Evolutionary conservation across 1,140 invertebrate genomes (phyloP).

Genomic region (Solen grandis): DNA sequence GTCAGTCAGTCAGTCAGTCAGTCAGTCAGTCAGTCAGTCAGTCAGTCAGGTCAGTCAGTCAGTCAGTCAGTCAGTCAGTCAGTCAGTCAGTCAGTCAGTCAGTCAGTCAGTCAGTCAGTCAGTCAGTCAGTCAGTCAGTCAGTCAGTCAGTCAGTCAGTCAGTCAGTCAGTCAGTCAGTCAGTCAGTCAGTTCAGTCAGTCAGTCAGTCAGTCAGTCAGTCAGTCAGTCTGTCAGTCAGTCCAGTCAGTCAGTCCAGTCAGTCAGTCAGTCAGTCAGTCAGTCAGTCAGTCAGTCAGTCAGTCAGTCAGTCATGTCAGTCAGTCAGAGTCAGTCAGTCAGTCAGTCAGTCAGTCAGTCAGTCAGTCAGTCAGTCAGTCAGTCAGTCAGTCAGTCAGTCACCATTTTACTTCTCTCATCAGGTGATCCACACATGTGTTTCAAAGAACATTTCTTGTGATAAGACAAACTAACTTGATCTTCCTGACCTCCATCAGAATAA

Average conservation of each 20-base stretch:
- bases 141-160: slow-evolving; percentile 54
- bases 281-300: slow-evolving; percentile 6
- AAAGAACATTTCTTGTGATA: no score
- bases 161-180: slow-evolving; percentile 58
- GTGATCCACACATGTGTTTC: no score
- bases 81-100: slow-evolving; percentile 48
- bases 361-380: neutral
- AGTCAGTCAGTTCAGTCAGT: slow-evolving; percentile 55
- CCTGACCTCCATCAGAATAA: no score
- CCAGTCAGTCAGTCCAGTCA: no score
- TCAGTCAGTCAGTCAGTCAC: neutral
- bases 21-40: slow-evolving; percentile 50
- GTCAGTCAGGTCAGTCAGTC: slow-evolving; percentile 44
- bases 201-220: slow-evolving; percentile 49
- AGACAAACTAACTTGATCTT: no score
- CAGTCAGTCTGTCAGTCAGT: slow-evolving; percentile 25
- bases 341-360: neutral
- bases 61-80: slow-evolving; percentile 47
- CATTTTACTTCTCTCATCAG: no score
- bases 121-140: slow-evolving; percentile 53
- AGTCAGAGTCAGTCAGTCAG: neutral
- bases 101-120: slow-evolving; percentile 50
- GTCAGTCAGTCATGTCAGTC: slow-evolving; percentile 13
- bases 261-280: no score
- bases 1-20: no score